Percentiles rank a stretch among this genome's conserved stretches.
Conservation (phyloP, 2,113 vertebrate genomes). For the Aleadryas rufinucha region DNA sequence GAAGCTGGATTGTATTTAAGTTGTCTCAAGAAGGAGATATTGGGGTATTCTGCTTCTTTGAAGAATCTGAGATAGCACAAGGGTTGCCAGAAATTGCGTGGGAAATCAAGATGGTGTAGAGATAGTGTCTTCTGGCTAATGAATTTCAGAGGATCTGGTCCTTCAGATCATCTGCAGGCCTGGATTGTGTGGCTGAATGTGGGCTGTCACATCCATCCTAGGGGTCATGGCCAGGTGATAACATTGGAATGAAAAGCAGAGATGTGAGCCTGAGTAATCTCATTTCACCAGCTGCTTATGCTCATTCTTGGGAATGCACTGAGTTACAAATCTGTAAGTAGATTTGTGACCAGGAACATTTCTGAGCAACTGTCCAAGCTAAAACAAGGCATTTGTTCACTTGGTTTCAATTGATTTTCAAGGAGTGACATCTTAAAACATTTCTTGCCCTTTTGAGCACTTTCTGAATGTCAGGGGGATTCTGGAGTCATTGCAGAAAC, state of each 20-base stretch:
- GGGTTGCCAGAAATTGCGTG: not conserved
- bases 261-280: not conserved
- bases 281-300: not conserved
- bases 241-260: not conserved
- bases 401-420: slow-evolving; percentile 24
- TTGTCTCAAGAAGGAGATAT: not conserved
- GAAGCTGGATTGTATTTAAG: not conserved
- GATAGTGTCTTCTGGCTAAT: not conserved
- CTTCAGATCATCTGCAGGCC: not conserved
- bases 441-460: slow-evolving; percentile 8
- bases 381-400: not conserved
- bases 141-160: not conserved
- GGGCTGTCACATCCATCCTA: not conserved
- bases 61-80: not conserved
- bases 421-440: not conserved
- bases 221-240: not conserved
- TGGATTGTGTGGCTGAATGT: not conserved
- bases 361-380: not conserved
- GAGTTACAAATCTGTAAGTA: not conserved
- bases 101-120: not conserved
- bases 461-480: not conserved
- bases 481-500: not conserved
- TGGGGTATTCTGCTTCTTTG: not conserved
- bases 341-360: not conserved
- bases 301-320: not conserved